phyloP scores from a whole-genome alignment of 2,797 vertebrate species.

The Tadarida brasiliensis region DNA sequence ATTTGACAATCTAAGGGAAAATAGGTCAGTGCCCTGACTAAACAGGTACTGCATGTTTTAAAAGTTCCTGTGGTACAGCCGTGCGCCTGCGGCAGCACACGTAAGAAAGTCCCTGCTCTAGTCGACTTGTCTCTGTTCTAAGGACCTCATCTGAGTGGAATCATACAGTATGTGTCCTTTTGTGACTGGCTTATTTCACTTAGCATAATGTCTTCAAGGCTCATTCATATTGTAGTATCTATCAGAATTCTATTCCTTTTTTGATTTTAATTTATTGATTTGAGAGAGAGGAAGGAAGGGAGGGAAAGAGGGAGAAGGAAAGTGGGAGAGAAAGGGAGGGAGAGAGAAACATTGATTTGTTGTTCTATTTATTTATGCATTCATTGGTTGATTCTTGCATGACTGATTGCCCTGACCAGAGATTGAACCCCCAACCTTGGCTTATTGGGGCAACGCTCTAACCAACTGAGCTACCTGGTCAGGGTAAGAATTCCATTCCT shows the following conservation, averaged over 20 bases:
- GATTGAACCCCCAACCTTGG: background rate
- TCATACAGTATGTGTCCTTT: background rate
- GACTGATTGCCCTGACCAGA: too few relatives aligned
- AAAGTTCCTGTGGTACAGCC: background rate
- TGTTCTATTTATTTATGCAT: too few relatives aligned
- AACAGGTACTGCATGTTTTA: background rate
- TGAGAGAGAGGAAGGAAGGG: too few relatives aligned
- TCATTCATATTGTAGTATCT: background rate
- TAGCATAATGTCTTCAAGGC: background rate
- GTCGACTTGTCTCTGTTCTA: background rate
- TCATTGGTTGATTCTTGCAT: too few relatives aligned
- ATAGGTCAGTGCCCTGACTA: too few relatives aligned
- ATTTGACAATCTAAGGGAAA: too few relatives aligned
- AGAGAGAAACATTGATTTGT: too few relatives aligned
- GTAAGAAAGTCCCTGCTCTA: background rate
- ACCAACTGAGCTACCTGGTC: background rate
- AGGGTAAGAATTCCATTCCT: background rate
- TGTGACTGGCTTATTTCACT: background rate
- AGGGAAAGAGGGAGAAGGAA: too few relatives aligned
- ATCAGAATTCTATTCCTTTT: background rate
- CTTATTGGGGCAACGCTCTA: background rate
- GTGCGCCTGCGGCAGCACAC: background rate
- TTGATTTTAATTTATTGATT: too few relatives aligned
- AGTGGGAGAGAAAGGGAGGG: too few relatives aligned
- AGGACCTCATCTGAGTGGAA: background rate